Base-by-base conservation (phyloP, 2,113 vertebrate genomes). In the Gopherus flavomarginatus region DNA sequence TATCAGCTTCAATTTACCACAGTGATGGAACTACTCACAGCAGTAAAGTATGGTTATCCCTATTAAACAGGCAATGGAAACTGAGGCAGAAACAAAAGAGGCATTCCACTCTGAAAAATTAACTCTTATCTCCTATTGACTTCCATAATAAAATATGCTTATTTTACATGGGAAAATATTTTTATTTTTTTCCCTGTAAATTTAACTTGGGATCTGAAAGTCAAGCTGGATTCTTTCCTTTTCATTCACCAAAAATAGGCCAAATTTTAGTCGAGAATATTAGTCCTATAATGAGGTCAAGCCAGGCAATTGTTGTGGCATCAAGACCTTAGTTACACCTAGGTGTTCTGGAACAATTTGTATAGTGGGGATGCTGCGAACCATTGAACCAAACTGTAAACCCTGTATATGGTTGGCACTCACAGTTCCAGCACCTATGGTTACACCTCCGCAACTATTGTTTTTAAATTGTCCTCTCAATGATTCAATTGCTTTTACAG, bases 391-490 rank as follows among this genome's bases (percentile, higher is more conserved):
- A 22, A 54, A 54, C 53, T 54, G 21, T 22, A 22, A 54, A 54
- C 53, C 21, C 53, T 54, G 21, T 54, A 22, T 54, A 54, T 54
- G 21, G 21, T 22, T 54, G 22, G 53, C 21, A 54, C 53, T 8
- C 53, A 22, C 19, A 54, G 19, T 54, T 54, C 53, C 53, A 54
- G 53, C 53, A 54, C 53, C 53, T 22, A 19, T 54, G 53, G 53
- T 54, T 54, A 54, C 42, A 78, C 26, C 75, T 42, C 42, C 29
- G 75, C 12, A 78, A 47, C 17, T 1, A 2, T 0, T 0, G 24
- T 21, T 27, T 4, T 0, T 0, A 2, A 0, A 35, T 47, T 0
- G 44, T 38, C 0, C 35, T 50, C 42, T 31, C 72, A 11, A 35
- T 83, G 52, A 0, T 90, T 38, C 57, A 42, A 85, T 42, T 47